phyloP scores from a whole-genome alignment of 2,888 invertebrate species.

The Tetanocera ferruginea region DNA sequence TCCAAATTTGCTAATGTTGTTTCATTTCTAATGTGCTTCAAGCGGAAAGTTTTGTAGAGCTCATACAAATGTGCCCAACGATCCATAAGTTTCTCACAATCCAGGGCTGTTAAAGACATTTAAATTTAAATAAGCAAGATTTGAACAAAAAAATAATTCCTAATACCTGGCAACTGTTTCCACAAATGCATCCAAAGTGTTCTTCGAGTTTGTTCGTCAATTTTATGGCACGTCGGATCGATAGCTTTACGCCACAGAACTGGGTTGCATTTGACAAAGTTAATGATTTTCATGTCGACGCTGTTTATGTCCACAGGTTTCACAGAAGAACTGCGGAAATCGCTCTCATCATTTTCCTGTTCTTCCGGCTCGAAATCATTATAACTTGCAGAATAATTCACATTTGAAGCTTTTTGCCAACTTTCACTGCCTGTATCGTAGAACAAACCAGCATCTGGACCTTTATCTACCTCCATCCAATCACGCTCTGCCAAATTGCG shows the following conservation, averaged over 20 bases:
- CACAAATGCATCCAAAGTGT: constrained; percentile 61
- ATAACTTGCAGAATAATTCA: background rate
- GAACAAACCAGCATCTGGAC: constrained; percentile 57
- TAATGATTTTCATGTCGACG: constrained; percentile 60
- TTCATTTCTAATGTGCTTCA: constrained; percentile 61
- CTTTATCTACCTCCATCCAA: constrained; percentile 60
- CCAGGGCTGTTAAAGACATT: constrained; percentile 2
- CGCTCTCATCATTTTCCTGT: background rate
- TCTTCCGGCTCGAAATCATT: constrained; percentile 23
- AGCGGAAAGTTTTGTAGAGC: constrained; percentile 65
- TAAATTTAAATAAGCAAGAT: background rate
- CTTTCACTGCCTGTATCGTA: constrained; percentile 28
- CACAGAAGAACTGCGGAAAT: constrained; percentile 22
- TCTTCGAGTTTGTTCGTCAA: constrained; percentile 61
- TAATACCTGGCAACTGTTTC: constrained; percentile 58
- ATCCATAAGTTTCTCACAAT: constrained; percentile 58
- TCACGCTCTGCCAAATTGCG: constrained; percentile 57
- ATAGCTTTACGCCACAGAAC: constrained; percentile 62
- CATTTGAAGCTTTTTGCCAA: background rate
- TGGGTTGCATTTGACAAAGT: constrained; percentile 65
- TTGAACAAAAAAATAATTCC: background rate
- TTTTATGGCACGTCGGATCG: constrained; percentile 59
- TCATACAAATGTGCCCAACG: constrained; percentile 65
- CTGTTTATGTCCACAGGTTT: constrained; percentile 60
- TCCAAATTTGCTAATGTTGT: constrained; percentile 58